A percentile compares a stretch with the other conserved stretches of the same genome.
These are phyloP conservation scores for Rhopalosiphum padi DNA, from an alignment of 1,140 invertebrate genomes.

Conservation along the genomic window DNA sequence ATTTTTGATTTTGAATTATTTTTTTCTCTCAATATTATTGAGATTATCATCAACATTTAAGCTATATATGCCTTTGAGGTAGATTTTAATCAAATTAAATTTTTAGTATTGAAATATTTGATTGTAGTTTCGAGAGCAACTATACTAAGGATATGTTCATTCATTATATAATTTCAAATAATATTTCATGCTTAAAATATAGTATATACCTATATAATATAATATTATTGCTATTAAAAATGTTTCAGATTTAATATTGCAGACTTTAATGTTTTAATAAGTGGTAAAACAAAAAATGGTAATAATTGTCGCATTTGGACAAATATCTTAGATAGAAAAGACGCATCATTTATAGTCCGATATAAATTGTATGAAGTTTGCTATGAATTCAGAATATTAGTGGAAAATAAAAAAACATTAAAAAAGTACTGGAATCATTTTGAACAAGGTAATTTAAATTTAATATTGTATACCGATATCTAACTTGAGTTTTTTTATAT, in stretches of 20 bases:
- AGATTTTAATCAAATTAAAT: background rate
- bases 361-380: constrained; percentile 83
- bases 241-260: constrained; percentile 30
- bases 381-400: constrained; percentile 72
- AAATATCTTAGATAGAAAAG: constrained; percentile 81
- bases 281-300: constrained; percentile 61
- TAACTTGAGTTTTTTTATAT: background rate
- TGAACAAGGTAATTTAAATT: background rate
- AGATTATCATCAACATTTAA: background rate
- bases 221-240: constrained; percentile 26
- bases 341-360: constrained; percentile 85
- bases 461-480: background rate
- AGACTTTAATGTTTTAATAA: constrained; percentile 15
- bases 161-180: background rate
- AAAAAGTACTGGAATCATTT: constrained; percentile 60
- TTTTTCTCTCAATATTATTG: no score
- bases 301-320: constrained; percentile 73
- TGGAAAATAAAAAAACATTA: constrained; percentile 72
- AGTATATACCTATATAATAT: no score
- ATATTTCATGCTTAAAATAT: background rate
- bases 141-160: background rate
- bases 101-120: background rate
- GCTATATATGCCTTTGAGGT: background rate
- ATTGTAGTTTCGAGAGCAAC: background rate
- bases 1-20: no score